Percentiles rank a stretch among this genome's conserved stretches.
phyloP scores from a whole-genome alignment of 2,888 invertebrate genomes.

The Mythimna vitellina region DNA sequence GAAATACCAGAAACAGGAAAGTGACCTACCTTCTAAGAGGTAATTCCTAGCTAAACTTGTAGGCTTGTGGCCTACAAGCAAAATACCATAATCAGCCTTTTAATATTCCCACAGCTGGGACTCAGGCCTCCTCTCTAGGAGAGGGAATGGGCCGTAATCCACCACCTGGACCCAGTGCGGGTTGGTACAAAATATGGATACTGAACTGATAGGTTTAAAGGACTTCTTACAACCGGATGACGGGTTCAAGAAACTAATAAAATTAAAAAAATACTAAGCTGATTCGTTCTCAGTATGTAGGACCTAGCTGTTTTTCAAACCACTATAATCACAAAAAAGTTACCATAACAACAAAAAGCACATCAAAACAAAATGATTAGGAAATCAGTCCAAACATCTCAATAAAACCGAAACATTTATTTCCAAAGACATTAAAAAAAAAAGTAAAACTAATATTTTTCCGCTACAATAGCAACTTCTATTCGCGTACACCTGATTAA shows the following conservation, averaged over 20 bases:
- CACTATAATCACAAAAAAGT: slow-evolving; percentile 25
- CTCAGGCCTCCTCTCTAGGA: too few relatives aligned
- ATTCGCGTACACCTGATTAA: slow-evolving; percentile 80
- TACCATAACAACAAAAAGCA: slow-evolving; percentile 35
- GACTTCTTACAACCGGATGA: background rate
- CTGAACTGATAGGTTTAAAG: too few relatives aligned
- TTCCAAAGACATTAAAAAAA: slow-evolving; percentile 48
- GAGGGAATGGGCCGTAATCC: too few relatives aligned
- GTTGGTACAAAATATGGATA: too few relatives aligned
- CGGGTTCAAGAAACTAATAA: slow-evolving; percentile 2
- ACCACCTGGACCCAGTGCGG: too few relatives aligned
- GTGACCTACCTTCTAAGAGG: too few relatives aligned
- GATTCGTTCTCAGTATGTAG: background rate
- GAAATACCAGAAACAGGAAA: too few relatives aligned
- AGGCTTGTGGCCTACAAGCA: too few relatives aligned
- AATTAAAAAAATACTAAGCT: background rate
- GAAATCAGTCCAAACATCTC: slow-evolving; percentile 56
- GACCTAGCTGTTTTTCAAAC: background rate
- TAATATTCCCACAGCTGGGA: too few relatives aligned
- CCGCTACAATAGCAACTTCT: slow-evolving; percentile 62
- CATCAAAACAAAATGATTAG: slow-evolving; percentile 53
- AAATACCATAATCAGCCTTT: too few relatives aligned
- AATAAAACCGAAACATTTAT: slow-evolving; percentile 52
- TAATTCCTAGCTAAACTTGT: too few relatives aligned
- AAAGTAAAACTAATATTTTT: slow-evolving; percentile 66